These are phyloP conservation scores for Dinomys branickii DNA, from an alignment of 2,113 vertebrate species.

Conservation along the genomic window DNA sequence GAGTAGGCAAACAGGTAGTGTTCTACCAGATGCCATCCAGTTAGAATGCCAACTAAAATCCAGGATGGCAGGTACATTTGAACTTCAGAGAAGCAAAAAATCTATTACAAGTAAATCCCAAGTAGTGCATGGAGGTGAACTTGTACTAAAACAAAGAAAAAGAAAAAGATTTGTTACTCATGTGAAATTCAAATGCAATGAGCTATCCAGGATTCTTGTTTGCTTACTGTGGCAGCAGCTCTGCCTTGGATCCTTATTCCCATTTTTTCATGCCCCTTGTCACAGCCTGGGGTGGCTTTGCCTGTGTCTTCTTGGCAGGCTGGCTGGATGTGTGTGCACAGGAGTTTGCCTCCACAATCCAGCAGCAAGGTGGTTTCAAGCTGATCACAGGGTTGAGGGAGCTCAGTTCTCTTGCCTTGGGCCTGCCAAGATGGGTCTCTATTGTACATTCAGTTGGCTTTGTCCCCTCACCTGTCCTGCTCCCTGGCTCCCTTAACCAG, in stretches of 20 bases:
- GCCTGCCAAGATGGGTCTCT: not conserved
- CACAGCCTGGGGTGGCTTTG: not conserved
- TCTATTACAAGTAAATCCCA: not conserved
- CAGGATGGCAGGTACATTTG: not conserved
- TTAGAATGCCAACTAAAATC: not conserved
- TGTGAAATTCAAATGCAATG: conserved; percentile 28
- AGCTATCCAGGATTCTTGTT: conserved; percentile 2
- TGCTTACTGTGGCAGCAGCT: not conserved
- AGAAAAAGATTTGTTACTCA: not conserved
- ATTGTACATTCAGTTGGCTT: not conserved
- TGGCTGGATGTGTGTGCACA: not conserved
- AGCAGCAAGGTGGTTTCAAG: not conserved
- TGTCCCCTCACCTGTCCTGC: not conserved
- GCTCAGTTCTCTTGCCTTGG: not conserved
- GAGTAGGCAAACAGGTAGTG: not conserved
- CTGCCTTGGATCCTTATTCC: not conserved
- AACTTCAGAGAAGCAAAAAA: conserved; percentile 22
- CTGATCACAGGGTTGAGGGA: not conserved
- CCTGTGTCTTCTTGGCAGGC: not conserved
- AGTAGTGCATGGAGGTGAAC: not conserved
- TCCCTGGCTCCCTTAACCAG: not conserved
- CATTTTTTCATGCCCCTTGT: not conserved
- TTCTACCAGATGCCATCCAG: not conserved
- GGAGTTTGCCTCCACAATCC: not conserved
- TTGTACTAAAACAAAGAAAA: not conserved